Base-by-base conservation (phyloP, 2,888 invertebrate species). In the Lasioglossum pauxillum region DNA sequence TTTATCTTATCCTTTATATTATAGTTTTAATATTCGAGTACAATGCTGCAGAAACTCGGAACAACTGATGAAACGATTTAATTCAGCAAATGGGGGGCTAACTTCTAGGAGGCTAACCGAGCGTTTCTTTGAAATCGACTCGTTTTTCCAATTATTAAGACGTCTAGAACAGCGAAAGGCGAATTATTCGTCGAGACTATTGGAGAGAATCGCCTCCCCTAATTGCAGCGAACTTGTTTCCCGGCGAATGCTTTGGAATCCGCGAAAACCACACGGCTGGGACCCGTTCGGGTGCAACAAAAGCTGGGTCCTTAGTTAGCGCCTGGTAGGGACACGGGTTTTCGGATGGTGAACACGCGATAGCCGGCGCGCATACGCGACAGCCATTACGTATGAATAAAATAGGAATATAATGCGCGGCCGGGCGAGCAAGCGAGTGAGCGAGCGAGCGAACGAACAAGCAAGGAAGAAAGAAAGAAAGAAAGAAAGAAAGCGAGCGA, bases 361-460 rank as follows among this genome's bases (percentile, higher is more conserved):
- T 69, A 86, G 74, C 69, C 53, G 75, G 57, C 27, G 53, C 76
- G 35, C 73, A 82, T 75, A 71, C 81, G 75, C 46, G 87, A 89
- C 87, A 84, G 73, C 84, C 84, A 64, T 72, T 71, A 67, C 83
- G 88, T 90, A 90, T 87, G 92, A 93, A 93, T 92, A 93, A 93
- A 93, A 91, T 91, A 91, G 90, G 75, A 91, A 92, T 93, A 93
- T 92, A 92, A 92, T 92, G 90, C 91, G 91, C 90, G 90, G 83
- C 87, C 78, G 38, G 10, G 83, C 81, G 74, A 60, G 53, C 74
- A 72, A 74, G 78, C 77, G 0, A 35, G 67, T 27, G 27, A 60
- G 23, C 19, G 19, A 46, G 19, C 46, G 7, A 23, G 23, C 23
- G 41, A 27, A 27, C 60, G 27, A 16, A 5, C 19, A 7, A 46